A percentile compares a stretch with the other conserved stretches of the same genome.
These are phyloP conservation scores for Lepidochrysops patricia DNA, from an alignment of 2,888 invertebrate species.

Conservation along the genomic window DNA sequence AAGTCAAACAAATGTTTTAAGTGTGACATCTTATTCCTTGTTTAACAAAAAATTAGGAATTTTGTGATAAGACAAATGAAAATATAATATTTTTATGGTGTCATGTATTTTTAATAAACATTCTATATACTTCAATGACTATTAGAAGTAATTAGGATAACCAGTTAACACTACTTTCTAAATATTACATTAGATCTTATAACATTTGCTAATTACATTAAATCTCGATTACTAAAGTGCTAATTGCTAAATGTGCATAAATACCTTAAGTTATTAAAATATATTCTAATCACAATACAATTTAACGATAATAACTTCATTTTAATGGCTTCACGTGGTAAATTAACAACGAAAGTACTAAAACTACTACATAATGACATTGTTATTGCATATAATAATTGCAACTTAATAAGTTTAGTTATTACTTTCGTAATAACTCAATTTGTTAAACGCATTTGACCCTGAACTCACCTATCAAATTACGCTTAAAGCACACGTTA, in stretches of 20 bases:
- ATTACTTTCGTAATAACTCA: background rate
- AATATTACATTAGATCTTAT: too few relatives aligned
- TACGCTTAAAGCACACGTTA: background rate
- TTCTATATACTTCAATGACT: too few relatives aligned
- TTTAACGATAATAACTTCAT: background rate
- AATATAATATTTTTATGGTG: too few relatives aligned
- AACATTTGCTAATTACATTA: too few relatives aligned
- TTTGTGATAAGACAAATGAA: too few relatives aligned
- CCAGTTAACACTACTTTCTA: too few relatives aligned
- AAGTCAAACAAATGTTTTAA: background rate
- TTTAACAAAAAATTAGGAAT: too few relatives aligned
- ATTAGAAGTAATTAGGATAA: too few relatives aligned
- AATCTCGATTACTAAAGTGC: too few relatives aligned
- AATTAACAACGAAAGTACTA: background rate
- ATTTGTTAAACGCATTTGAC: background rate
- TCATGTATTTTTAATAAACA: too few relatives aligned
- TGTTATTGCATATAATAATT: too few relatives aligned
- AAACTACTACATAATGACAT: background rate
- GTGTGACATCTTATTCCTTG: background rate
- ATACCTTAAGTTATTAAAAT: background rate
- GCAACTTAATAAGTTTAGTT: background rate
- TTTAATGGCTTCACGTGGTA: background rate
- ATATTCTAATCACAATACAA: background rate
- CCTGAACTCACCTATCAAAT: background rate
- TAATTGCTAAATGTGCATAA: background rate